Conservation (phyloP, 2,888 invertebrate genomes). For the Sipha maydis region DNA sequence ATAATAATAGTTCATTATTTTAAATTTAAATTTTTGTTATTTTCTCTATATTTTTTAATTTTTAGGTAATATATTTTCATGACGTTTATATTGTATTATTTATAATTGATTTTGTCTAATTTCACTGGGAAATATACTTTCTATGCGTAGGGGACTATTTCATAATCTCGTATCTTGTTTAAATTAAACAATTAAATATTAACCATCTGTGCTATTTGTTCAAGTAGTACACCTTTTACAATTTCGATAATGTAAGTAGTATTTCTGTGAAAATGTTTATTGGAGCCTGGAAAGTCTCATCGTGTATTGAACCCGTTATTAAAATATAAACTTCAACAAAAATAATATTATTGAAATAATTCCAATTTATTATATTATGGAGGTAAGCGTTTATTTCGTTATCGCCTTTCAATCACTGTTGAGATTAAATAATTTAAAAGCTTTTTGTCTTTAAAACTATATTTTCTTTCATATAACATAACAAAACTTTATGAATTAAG, state of each 20-base stretch:
- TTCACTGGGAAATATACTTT: neutral
- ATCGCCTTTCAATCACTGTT: constrained; percentile 17
- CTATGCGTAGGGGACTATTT: neutral
- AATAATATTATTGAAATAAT: neutral
- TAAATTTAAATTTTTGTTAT: neutral
- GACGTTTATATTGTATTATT: neutral
- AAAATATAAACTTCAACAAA: neutral
- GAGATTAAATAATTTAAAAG: constrained; percentile 21
- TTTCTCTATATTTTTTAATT: neutral
- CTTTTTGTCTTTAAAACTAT: constrained; percentile 10
- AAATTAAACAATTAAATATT: neutral
- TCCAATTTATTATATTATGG: neutral
- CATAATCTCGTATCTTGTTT: neutral
- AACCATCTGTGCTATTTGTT: neutral
- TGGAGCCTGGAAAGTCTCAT: neutral
- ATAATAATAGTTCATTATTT: neutral
- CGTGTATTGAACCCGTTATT: neutral
- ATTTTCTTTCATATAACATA: neutral
- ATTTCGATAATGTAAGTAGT: neutral
- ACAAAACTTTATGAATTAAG: neutral
- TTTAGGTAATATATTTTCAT: neutral
- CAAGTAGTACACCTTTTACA: neutral
- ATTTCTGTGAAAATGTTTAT: neutral
- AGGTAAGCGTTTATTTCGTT: neutral
- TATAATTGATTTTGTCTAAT: neutral